Evolutionary conservation across 2,797 vertebrate genomes (phyloP).

Genomic region (Oreortyx pictus): DNA sequence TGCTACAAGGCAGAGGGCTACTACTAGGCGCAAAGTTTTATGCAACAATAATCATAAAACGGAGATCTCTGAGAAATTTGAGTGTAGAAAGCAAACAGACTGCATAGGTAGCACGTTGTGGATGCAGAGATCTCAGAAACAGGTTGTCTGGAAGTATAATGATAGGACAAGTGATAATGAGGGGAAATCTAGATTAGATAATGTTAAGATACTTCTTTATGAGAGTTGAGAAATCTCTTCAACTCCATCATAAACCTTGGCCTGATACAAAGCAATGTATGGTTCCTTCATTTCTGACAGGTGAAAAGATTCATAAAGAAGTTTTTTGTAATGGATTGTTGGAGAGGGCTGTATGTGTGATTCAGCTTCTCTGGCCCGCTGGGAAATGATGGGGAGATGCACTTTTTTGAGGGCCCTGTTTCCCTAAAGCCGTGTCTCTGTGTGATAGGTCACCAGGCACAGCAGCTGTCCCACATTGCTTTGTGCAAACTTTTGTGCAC

Average conservation of each 20-base stretch:
- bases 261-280: neutral
- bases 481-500: neutral
- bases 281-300: neutral
- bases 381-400: neutral
- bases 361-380: neutral
- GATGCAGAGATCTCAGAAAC: neutral
- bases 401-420: neutral
- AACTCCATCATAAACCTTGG: neutral
- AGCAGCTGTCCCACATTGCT: neutral
- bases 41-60: neutral
- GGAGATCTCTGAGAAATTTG: neutral
- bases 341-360: neutral
- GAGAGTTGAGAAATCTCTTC: neutral
- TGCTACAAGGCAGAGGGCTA: neutral
- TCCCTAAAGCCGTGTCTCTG: neutral
- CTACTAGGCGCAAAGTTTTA: neutral
- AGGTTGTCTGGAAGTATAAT: neutral
- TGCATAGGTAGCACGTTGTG: neutral
- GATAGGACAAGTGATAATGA: neutral
- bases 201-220: neutral
- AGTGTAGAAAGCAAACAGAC: neutral
- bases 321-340: neutral
- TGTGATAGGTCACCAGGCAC: neutral
- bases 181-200: neutral
- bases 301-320: neutral